Conservation (phyloP, 2,797 vertebrate genomes). For the Eurystomus glaucurus region DNA sequence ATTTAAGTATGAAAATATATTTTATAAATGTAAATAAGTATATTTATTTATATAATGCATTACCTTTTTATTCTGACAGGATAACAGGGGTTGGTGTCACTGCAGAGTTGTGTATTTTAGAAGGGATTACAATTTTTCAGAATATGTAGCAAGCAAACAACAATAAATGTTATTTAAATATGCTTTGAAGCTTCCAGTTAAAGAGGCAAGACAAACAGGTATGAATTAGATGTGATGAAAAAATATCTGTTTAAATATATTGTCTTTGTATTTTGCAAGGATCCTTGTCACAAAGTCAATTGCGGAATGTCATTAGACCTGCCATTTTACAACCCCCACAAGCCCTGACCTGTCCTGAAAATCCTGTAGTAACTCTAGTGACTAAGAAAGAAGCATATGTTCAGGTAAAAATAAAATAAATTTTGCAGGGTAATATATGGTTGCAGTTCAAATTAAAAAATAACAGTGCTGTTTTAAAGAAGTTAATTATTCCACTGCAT, state of each 20-base stretch:
- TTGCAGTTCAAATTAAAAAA: not conserved
- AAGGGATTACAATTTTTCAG: not conserved
- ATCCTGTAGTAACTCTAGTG: not conserved
- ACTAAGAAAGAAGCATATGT: conserved; percentile 39
- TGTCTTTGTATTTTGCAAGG: conserved; percentile 72
- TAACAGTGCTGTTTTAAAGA: not conserved
- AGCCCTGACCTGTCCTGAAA: conserved; percentile 11
- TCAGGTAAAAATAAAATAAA: conserved; percentile 70
- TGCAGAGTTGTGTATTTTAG: not conserved
- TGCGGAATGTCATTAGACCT: conserved; percentile 80
- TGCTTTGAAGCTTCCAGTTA: not conserved
- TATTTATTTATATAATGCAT: not conserved
- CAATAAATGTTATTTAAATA: not conserved
- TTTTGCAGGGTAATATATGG: not conserved
- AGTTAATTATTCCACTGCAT: not conserved
- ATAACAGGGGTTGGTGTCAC: not conserved
- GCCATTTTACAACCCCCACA: conserved; percentile 81
- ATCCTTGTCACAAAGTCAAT: conserved; percentile 47
- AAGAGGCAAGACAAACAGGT: not conserved
- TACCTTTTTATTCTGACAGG: not conserved
- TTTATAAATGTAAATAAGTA: not conserved
- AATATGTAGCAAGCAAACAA: not conserved
- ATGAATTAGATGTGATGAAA: not conserved
- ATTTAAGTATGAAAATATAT: not conserved
- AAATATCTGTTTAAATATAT: conserved; percentile 16